Conservation (phyloP, 2,113 vertebrate species). For the Nycticryphes semicollaris region DNA sequence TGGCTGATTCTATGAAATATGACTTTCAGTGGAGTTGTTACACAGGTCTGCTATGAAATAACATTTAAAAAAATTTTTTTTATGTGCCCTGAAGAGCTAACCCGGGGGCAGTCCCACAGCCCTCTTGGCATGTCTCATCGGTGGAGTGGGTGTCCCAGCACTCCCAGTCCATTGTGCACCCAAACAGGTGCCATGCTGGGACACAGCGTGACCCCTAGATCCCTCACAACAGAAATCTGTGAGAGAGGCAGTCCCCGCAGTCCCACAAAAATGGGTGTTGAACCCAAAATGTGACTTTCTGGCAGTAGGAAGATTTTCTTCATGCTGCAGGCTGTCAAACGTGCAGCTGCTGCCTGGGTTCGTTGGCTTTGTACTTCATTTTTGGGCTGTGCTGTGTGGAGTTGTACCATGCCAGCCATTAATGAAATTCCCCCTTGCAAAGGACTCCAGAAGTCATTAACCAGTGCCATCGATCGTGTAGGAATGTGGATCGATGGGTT, state of each 20-base stretch:
- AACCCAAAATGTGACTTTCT: neutral
- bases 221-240: neutral
- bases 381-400: neutral
- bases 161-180: fast-evolving
- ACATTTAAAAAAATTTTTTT: no score
- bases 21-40: neutral
- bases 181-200: neutral
- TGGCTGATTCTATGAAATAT: neutral
- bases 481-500: neutral
- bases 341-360: neutral
- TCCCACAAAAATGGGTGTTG: neutral
- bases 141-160: no score
- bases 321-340: fast-evolving
- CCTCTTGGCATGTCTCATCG: fast-evolving
- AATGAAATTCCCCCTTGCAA: neutral
- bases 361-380: neutral
- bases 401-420: neutral
- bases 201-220: fast-evolving
- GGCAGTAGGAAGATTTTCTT: neutral
- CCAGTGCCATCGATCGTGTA: neutral
- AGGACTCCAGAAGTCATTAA: neutral
- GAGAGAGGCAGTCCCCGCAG: neutral
- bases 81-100: neutral
- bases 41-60: neutral
- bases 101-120: neutral